Conservation (phyloP, 2,888 invertebrate genomes). For the Athripsodes cinereus region DNA sequence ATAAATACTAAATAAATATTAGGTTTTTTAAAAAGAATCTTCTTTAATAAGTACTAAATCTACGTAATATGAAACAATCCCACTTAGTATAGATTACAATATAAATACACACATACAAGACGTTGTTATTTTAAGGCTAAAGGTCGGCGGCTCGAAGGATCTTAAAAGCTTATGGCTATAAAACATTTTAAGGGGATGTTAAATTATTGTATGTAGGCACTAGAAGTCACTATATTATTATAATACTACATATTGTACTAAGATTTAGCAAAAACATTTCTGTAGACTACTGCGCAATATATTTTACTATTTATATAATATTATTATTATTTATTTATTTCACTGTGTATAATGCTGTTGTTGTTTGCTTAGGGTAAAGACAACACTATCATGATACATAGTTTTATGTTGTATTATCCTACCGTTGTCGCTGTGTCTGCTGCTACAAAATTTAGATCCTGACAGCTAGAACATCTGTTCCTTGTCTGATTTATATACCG, state of each 20-base stretch:
- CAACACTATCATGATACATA: slow-evolving; percentile 1
- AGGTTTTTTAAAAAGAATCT: too few species aligned
- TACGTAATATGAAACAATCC: too few species aligned
- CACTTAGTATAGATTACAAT: too few species aligned
- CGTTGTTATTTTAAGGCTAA: neutral
- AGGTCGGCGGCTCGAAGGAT: slow-evolving; percentile 3
- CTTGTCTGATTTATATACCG: slow-evolving; percentile 16
- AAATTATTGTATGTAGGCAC: too few species aligned
- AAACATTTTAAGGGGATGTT: slow-evolving; percentile 16
- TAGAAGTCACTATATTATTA: too few species aligned
- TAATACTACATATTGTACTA: too few species aligned
- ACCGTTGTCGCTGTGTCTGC: too few species aligned
- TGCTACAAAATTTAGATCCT: neutral
- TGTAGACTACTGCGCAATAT: neutral
- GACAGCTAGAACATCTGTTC: slow-evolving; percentile 15
- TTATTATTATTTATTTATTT: too few species aligned
- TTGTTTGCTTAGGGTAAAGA: slow-evolving; percentile 17
- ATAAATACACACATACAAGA: neutral
- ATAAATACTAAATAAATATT: too few species aligned
- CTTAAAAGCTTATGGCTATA: slow-evolving; percentile 9
- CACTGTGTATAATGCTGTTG: neutral
- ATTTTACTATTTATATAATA: too few species aligned
- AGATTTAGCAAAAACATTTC: slow-evolving; percentile 6
- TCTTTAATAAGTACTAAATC: too few species aligned
- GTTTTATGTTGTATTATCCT: neutral